Percentiles rank a stretch among this genome's conserved stretches.
Evolutionary conservation across 2,113 vertebrate species (phyloP).

Genomic region (Sapayoa aenigma): DNA sequence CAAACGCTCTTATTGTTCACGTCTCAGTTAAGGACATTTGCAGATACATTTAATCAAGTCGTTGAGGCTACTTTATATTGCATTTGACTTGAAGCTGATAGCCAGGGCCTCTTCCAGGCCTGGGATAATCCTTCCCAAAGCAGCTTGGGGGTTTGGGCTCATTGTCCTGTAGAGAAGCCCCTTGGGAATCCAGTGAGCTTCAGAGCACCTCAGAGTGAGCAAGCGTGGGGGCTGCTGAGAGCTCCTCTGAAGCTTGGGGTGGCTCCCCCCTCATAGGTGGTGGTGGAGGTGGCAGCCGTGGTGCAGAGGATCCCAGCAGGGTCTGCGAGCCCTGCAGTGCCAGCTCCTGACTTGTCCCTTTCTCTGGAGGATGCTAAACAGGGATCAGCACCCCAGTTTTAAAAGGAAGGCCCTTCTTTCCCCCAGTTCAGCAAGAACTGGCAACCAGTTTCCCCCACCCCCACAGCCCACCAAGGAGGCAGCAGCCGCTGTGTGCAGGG

Average conservation of each 20-base stretch:
- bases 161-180: neutral
- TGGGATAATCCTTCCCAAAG: neutral
- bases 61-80: neutral
- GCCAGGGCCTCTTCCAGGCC: neutral
- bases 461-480: neutral
- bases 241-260: neutral
- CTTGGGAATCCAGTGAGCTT: neutral
- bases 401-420: neutral
- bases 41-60: neutral
- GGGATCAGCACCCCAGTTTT: neutral
- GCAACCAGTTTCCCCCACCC: neutral
- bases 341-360: fast-evolving
- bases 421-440: neutral
- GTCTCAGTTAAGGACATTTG: neutral
- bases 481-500: neutral
- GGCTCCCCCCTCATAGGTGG: too few species aligned
- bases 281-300: fast-evolving
- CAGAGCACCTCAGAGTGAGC: neutral
- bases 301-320: neutral
- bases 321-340: neutral
- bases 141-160: neutral
- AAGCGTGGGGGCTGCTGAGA: neutral
- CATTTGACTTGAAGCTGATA: neutral
- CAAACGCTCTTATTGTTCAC: neutral
- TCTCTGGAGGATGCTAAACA: neutral